phyloP scores from a whole-genome alignment of 1,140 invertebrate species.

The Micrasema longulum region DNA sequence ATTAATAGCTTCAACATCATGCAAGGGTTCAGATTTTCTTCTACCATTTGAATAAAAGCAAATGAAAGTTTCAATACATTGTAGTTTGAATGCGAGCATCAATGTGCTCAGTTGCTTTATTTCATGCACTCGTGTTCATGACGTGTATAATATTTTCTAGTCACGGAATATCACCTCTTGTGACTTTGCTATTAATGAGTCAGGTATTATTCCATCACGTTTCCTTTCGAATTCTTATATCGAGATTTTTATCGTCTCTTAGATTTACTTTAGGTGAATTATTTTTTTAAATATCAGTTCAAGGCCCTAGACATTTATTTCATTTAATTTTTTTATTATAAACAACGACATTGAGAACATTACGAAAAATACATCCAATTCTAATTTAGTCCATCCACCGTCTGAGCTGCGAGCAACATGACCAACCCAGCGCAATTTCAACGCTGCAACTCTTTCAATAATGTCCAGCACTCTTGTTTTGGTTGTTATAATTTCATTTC shows the following conservation, averaged over 20 bases:
- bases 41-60: neutral
- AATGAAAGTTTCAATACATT: neutral
- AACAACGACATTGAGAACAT: neutral
- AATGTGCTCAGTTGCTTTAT: neutral
- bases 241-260: slow-evolving; percentile 13
- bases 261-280: neutral
- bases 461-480: too few relatives aligned
- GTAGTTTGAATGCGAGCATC: neutral
- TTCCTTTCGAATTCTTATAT: slow-evolving; percentile 34
- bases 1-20: too few relatives aligned
- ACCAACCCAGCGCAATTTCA: too few relatives aligned
- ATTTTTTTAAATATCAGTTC: neutral
- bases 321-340: neutral
- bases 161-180: slow-evolving; percentile 8
- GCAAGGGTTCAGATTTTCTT: neutral
- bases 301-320: neutral
- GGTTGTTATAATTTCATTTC: neutral
- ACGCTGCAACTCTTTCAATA: too few relatives aligned
- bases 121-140: neutral
- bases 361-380: neutral
- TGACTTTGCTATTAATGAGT: neutral
- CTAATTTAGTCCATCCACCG: neutral
- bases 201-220: neutral
- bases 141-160: neutral
- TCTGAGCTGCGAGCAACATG: too few relatives aligned